Conservation (phyloP, 2,797 vertebrate genomes). For the Hippocampus kuda region DNA sequence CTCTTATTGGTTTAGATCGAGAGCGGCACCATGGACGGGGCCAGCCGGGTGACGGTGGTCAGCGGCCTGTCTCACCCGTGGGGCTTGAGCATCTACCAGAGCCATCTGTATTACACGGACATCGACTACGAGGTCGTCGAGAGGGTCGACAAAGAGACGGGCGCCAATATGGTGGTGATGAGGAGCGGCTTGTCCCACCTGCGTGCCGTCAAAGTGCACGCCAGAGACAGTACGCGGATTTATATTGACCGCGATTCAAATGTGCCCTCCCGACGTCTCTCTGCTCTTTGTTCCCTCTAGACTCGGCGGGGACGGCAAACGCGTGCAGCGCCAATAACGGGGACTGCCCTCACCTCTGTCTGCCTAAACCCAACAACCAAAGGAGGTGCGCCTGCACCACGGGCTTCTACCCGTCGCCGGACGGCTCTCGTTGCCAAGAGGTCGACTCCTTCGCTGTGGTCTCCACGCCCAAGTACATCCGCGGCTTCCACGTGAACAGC, state of each 20-base stretch:
- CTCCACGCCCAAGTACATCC: constrained; percentile 50
- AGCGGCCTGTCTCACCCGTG: constrained; percentile 61
- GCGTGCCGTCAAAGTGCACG: constrained; percentile 61
- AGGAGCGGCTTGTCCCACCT: constrained; percentile 59
- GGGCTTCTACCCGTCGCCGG: constrained; percentile 55
- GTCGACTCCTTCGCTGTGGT: constrained; percentile 64
- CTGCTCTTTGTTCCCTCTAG: constrained; percentile 22
- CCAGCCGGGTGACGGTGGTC: constrained; percentile 47
- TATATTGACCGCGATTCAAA: not conserved
- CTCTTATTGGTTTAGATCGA: constrained; percentile 53
- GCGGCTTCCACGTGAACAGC: constrained; percentile 70
- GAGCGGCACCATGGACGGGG: constrained; percentile 63
- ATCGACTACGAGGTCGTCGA: constrained; percentile 67
- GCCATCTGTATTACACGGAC: constrained; percentile 68
- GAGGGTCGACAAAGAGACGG: constrained; percentile 60
- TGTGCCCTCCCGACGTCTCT: no score
- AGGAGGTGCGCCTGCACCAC: constrained; percentile 66
- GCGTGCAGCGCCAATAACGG: constrained; percentile 66
- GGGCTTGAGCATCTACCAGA: constrained; percentile 60
- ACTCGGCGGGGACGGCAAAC: constrained; percentile 58
- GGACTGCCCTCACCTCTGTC: constrained; percentile 63
- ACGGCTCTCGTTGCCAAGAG: constrained; percentile 56
- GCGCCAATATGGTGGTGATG: constrained; percentile 63
- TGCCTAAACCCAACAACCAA: constrained; percentile 58
- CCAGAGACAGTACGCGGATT: constrained; percentile 59